Evolutionary conservation across 2,797 vertebrate genomes (phyloP), one percentile per base, ranked within the genome.

Genomic region (Enoplosus armatus): DNA sequence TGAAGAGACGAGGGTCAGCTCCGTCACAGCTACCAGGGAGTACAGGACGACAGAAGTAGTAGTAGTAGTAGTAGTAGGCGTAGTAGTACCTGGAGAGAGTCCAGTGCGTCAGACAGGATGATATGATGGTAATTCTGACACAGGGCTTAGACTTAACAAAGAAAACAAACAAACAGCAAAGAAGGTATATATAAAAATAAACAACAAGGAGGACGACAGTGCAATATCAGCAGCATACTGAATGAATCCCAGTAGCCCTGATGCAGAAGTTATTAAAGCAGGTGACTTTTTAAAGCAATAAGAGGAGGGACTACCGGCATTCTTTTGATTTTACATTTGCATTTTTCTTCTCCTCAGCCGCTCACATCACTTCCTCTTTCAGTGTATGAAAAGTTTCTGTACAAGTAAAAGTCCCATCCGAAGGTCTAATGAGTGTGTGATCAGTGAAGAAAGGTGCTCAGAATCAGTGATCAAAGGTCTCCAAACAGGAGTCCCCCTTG

Each of bases 381-480:
- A 14, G 20, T 35, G 45, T 15, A 26, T 55, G 33, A 67, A 26
- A 39, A 47, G 55, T 35, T 35, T 54, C 35, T 18, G 15, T 41
- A 10, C 41, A 35, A 22, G 24, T 61, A 9, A 58, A 12, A n/a
- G 20, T 70, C 66, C 53, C 74, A 62, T 78, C 51, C 63, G 61
- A 69, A 56, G 83, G 63, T 77, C 67, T 67, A 62, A 76, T 72
- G 73, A 73, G 39, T 43, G 62, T 68, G 60, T 78, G 75, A 70
- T 80, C 75, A 41, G 50, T 41, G 50, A 37, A 37, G 35, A 47
- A 66, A 84, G 55, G 55, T 71, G 70, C 77, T 69, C 70, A 33
- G 27, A 45, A 64, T 58, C 53, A 5, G 26, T 3, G 67, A 90
- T 84, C 80, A 91, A 83, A 85, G 80, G 20, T 64, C 76, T 27